These are phyloP conservation scores for Macrosiphum euphorbiae DNA, from an alignment of 2,888 invertebrate species.

Conservation along the genomic window DNA sequence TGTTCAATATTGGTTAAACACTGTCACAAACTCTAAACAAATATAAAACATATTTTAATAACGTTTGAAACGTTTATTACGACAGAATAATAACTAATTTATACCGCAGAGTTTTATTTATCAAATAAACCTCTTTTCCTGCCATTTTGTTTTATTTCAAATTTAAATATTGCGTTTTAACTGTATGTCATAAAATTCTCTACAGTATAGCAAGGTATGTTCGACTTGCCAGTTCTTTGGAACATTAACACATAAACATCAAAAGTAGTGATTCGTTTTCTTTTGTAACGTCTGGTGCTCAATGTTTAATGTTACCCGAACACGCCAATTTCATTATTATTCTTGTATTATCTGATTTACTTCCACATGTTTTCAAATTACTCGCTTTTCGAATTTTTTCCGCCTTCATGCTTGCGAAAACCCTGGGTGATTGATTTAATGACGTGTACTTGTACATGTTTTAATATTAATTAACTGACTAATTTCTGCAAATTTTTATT, in stretches of 20 bases:
- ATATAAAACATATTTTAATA: conserved; percentile 58
- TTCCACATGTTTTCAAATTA: conserved; percentile 42
- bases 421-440: conserved; percentile 24
- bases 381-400: conserved; percentile 1
- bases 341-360: conserved; percentile 56
- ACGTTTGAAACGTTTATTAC: conserved; percentile 20
- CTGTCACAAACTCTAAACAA: conserved; percentile 19
- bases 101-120: conserved; percentile 19
- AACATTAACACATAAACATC: conserved; percentile 59
- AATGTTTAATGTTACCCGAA: conserved; percentile 54
- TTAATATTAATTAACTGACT: neutral
- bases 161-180: conserved; percentile 48
- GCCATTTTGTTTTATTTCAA: conserved; percentile 33
- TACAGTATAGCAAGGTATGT: neutral
- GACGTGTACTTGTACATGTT: neutral
- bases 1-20: neutral
- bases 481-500: conserved; percentile 3
- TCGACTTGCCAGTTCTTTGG: conserved; percentile 30
- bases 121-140: conserved; percentile 25
- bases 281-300: conserved; percentile 27
- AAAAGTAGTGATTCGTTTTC: conserved; percentile 53
- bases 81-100: conserved; percentile 12
- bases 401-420: neutral
- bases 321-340: conserved; percentile 60
- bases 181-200: conserved; percentile 37